A percentile compares a stretch with the other conserved stretches of the same genome.
phyloP scores from a whole-genome alignment of 2,797 vertebrate genomes.

The Crax fasciolata region DNA sequence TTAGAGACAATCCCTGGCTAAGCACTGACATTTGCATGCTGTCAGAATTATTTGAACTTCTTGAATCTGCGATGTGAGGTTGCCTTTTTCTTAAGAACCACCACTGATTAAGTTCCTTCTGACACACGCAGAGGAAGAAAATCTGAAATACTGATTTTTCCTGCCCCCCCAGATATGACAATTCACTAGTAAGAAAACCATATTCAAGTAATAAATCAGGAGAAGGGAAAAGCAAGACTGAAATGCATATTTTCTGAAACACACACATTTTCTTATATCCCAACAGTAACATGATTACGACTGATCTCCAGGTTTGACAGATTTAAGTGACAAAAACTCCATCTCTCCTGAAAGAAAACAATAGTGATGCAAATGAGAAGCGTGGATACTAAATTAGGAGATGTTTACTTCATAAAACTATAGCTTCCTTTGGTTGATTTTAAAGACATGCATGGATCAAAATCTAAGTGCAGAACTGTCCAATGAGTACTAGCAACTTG shows the following conservation, averaged over 20 bases:
- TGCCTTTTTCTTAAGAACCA: not conserved
- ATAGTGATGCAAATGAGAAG: not conserved
- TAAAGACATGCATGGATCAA: not conserved
- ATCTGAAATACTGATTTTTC: not conserved
- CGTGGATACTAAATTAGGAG: not conserved
- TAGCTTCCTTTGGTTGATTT: not conserved
- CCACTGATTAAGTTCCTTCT: not conserved
- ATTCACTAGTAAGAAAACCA: not conserved
- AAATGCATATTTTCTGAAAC: not conserved
- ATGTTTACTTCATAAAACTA: not conserved
- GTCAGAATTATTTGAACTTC: constrained; percentile 27
- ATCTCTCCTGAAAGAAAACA: not conserved
- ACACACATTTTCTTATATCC: not conserved
- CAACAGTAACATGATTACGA: not conserved
- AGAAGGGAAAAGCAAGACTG: not conserved
- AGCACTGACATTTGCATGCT: constrained; percentile 34
- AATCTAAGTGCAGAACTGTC: not conserved
- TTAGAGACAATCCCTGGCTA: constrained; percentile 47
- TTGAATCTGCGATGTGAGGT: constrained; percentile 2
- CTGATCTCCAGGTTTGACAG: not conserved
- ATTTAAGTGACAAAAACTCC: not conserved
- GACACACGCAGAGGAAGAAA: not conserved
- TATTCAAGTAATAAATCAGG: not conserved
- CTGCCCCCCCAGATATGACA: not conserved
- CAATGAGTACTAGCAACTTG: not conserved